Percentiles rank a stretch among this genome's conserved stretches.
These are phyloP conservation scores for Xenopus laevis DNA, from an alignment of 2,113 vertebrate species.

Conservation along the genomic window DNA sequence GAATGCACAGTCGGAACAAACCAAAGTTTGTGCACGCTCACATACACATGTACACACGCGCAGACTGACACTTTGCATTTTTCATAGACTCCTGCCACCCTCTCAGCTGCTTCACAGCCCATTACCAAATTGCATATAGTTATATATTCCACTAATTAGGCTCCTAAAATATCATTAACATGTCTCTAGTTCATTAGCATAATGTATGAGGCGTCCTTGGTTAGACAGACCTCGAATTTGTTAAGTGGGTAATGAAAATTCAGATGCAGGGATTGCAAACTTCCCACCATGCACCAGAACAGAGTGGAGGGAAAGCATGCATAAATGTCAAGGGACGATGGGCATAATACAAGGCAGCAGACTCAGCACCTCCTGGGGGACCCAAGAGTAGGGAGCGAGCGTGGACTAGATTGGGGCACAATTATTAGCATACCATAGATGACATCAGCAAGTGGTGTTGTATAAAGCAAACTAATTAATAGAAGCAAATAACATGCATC, in stretches of 20 bases:
- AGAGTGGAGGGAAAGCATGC: background rate
- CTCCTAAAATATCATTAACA: conserved; percentile 99
- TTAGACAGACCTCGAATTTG: conserved; percentile 84
- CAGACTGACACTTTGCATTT: background rate
- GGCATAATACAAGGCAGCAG: no score
- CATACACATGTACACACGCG: background rate
- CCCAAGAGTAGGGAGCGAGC: no score
- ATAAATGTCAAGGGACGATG: no score
- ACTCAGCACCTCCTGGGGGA: no score
- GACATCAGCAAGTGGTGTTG: no score
- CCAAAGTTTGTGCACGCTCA: background rate
- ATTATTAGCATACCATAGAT: no score
- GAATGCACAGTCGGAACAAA: conserved; percentile 10
- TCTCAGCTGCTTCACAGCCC: conserved; percentile 85
- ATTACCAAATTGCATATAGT: conserved; percentile 95
- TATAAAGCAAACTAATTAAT: no score
- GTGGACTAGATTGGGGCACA: no score
- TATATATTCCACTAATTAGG: conserved; percentile 98
- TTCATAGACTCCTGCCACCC: conserved; percentile 25
- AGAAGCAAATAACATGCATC: no score
- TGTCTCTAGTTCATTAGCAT: conserved; percentile 98
- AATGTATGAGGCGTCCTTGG: conserved; percentile 91
- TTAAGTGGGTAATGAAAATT: conserved; percentile 82
- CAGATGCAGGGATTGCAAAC: conserved; percentile 26
- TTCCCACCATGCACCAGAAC: conserved; percentile 26